Evolutionary conservation across 1,140 invertebrate species (phyloP).

Genomic region (Mamestra configurata): DNA sequence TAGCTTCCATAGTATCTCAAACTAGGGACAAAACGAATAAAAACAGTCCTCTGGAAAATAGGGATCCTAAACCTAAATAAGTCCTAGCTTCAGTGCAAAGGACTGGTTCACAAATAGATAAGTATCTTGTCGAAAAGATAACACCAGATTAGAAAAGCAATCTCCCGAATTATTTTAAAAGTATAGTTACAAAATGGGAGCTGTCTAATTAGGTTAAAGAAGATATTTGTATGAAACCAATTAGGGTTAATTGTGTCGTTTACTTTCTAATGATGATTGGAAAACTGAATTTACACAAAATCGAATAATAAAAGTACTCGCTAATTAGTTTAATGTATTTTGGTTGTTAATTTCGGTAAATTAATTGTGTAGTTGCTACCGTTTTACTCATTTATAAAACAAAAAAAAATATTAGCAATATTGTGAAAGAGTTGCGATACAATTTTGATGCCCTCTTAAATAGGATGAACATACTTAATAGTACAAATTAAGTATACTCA

Average conservation of each 20-base stretch:
- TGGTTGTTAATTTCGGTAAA: no score
- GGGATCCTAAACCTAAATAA: background rate
- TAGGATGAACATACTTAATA: no score
- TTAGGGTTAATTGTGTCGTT: constrained; percentile 44
- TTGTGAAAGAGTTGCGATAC: no score
- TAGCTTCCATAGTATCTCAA: constrained; percentile 1
- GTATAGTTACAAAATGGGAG: constrained; percentile 15
- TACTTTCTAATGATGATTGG: constrained; percentile 31
- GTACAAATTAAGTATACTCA: no score
- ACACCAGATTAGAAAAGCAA: constrained; percentile 31
- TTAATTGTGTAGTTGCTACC: no score
- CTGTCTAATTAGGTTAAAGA: constrained; percentile 39
- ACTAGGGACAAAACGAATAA: constrained; percentile 11
- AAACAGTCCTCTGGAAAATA: constrained; percentile 14
- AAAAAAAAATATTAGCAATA: no score
- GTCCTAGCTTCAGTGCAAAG: constrained; percentile 27
- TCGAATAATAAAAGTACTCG: background rate
- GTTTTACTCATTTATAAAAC: no score
- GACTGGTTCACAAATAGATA: constrained; percentile 34
- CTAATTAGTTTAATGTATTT: no score
- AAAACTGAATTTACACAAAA: constrained; percentile 14
- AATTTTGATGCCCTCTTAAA: no score
- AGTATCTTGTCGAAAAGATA: constrained; percentile 38
- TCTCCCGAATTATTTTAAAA: constrained; percentile 40
- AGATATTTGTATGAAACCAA: constrained; percentile 44